phyloP scores from a whole-genome alignment of 2,113 vertebrate species.

The Dryoscopus gambensis region DNA sequence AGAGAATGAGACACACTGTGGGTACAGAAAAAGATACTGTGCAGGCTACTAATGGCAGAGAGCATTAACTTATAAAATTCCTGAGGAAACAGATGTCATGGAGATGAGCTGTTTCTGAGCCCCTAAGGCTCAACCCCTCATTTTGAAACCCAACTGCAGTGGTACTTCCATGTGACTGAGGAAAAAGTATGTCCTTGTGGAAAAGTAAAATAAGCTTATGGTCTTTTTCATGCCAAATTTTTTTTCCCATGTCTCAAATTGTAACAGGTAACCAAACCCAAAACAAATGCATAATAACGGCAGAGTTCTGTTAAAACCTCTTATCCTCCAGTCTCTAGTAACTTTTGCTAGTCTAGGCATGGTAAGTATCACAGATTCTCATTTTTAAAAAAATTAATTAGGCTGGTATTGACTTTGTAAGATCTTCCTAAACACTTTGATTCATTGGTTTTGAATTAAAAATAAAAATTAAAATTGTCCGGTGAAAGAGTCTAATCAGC shows the following conservation, averaged over 20 bases:
- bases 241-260: neutral
- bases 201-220: neutral
- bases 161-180: neutral
- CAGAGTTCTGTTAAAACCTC: neutral
- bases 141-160: neutral
- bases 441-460: neutral
- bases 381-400: neutral
- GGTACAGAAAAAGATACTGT: neutral
- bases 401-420: neutral
- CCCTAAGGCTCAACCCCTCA: neutral
- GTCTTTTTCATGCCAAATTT: neutral
- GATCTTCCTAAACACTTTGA: neutral
- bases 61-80: neutral
- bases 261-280: neutral
- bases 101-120: neutral
- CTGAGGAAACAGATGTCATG: neutral
- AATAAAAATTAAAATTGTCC: neutral
- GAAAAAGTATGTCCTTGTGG: neutral
- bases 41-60: neutral
- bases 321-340: neutral
- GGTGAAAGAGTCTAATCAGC: neutral
- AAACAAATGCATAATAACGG: accelerated
- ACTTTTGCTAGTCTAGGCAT: neutral
- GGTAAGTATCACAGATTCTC: neutral
- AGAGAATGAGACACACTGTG: neutral